Evolutionary conservation across 2,113 vertebrate genomes (phyloP), one percentile per base, ranked within the genome.

Genomic region (Colossoma macropomum): DNA sequence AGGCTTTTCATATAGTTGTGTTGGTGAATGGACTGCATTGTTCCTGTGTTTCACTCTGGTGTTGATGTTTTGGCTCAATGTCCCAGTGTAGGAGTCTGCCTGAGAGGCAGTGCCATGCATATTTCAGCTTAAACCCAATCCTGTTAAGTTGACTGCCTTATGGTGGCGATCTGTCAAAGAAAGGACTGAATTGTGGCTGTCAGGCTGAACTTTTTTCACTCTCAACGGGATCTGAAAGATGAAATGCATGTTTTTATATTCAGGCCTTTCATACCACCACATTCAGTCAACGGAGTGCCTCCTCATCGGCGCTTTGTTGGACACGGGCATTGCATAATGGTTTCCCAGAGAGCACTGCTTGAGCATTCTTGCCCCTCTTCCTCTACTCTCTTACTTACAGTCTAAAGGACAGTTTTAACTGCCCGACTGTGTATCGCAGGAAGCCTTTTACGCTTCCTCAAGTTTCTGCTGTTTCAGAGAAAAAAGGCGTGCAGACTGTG

Each of bases 391-490:
- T 86, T 84, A 63, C 90, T 86, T 27, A 81, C 56, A 81, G 90
- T 86, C 65, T 88, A 86, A 85, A 91, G 89, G 21, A 87, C 59
- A 34, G 84, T 85, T 86, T 85, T 83, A 84, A 87, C 11, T 52
- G 77, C 28, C 85, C 71, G 74, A 80, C 83, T 90, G 81, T 85
- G 88, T 83, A 66, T 78, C 4, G n/a, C 83, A 86, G 82, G 66
- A 71, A 85, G 84, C n/a, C 16, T 69, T 76, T 87, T 89, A 84
- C 80, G 83, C 90, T 94, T 93, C 91, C 90, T 93, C 86, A 83
- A 80, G 76, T 80, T 86, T 84, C 59, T 85, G 69, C 60, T 89
- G 77, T 72, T 80, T 84, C 56, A 69, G 82, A n/a, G 32, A 38
- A 59, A 71, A 82, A 52, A 38, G 23, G 1, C 34, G 81, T 59